Evolutionary conservation across 2,797 vertebrate species (phyloP).

Genomic region (Rhadinocentrus ornatus): DNA sequence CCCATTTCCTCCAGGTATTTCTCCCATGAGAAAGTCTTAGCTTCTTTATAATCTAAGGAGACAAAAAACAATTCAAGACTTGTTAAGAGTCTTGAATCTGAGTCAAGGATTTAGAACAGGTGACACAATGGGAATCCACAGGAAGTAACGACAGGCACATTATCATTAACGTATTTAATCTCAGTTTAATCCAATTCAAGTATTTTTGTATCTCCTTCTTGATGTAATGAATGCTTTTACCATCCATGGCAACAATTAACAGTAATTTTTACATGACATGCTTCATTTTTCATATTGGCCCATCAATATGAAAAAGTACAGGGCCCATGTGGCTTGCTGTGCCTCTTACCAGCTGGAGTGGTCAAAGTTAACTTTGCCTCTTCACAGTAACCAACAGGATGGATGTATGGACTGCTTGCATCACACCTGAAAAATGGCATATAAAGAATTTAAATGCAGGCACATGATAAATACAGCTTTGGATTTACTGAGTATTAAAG

Average conservation of each 20-base stretch:
- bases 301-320: conserved; percentile 5
- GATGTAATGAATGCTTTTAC: not conserved
- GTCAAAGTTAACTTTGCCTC: conserved; percentile 87
- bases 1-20: conserved; percentile 92
- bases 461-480: not conserved
- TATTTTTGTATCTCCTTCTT: not conserved
- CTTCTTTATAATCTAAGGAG: conserved; percentile 84
- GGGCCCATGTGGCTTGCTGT: conserved; percentile 38
- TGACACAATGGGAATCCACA: conserved; percentile 1
- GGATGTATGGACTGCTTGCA: conserved; percentile 86
- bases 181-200: not conserved
- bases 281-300: not conserved
- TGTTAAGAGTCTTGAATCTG: no score
- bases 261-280: conserved; percentile 5
- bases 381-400: conserved; percentile 88
- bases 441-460: not conserved
- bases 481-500: not conserved
- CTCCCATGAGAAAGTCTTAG: conserved; percentile 91
- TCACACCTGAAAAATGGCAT: conserved; percentile 79
- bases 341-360: conserved; percentile 88
- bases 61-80: no score
- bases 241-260: not conserved
- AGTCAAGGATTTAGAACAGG: not conserved
- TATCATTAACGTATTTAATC: not conserved
- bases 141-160: conserved; percentile 24